Conservation (phyloP, 2,888 invertebrate genomes). For the Xylota sylvarum region DNA sequence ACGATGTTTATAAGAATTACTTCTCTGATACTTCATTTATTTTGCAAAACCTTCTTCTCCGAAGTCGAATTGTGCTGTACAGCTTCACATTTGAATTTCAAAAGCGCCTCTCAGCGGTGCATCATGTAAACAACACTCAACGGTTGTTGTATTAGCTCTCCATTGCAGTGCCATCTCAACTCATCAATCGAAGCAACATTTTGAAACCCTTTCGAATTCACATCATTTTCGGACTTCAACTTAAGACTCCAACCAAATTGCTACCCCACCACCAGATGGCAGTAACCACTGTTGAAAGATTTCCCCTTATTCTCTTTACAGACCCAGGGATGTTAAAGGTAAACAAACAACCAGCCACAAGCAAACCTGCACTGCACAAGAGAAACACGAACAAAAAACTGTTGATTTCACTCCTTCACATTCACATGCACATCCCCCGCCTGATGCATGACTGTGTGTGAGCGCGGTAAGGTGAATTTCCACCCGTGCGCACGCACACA, state of each 20-base stretch:
- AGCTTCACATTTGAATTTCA: no score
- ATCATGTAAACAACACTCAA: neutral
- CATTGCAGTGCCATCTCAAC: neutral
- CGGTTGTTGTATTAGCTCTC: neutral
- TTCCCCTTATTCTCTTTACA: constrained; percentile 14
- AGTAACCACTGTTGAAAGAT: neutral
- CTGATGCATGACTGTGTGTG: neutral
- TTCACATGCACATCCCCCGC: neutral
- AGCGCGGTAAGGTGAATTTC: constrained; percentile 70
- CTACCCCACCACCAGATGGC: constrained; percentile 6
- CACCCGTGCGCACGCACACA: constrained; percentile 68
- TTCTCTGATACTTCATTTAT: no score
- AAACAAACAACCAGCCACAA: constrained; percentile 57
- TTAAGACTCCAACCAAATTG: neutral
- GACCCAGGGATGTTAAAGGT: constrained; percentile 65
- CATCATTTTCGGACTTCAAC: neutral
- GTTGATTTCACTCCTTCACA: constrained; percentile 66
- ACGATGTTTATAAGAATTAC: no score
- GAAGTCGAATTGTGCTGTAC: no score
- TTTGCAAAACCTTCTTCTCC: no score
- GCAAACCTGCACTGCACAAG: constrained; percentile 13
- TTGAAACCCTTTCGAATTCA: neutral
- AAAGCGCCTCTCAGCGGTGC: neutral
- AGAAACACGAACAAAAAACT: constrained; percentile 38
- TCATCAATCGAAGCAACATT: neutral